Evolutionary conservation across 2,888 invertebrate species (phyloP), one percentile per base, ranked within the genome.

Genomic region (Cantharis flavilabris): DNA sequence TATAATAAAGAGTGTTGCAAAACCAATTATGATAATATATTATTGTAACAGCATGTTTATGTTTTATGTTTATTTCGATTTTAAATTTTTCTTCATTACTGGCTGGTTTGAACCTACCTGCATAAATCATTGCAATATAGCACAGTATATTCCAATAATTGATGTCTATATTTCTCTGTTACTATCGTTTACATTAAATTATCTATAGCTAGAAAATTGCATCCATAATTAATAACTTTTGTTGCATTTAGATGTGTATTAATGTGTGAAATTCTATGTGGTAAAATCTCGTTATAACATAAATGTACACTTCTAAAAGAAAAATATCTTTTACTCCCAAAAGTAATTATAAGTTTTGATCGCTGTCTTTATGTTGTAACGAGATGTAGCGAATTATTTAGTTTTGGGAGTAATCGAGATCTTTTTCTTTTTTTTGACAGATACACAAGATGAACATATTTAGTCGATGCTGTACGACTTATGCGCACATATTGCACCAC

Each of bases 381-480:
- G 88, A 89, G 89, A 88, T 88, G 82, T 80, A 33, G 72, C 69
- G 71, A 72, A 76, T 72, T 72, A 71, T 71, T 65, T 74, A 83
- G 84, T 86, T 87, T 88, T 88, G 88, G 89, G 88, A 88, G 88
- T 88, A 82, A 85, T 83, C 78, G 85, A 89, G 90, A 90, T 90
- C 88, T 90, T 90, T 89, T 90, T 91, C 85, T 87, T 90, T 91
- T 91, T 90, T 88, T 88, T 88, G 89, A 84, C 93, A 94, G 94
- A 94, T 92, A 92, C 92, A 88, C 93, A 92, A 89, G 93, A 93
- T 88, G 93, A 93, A 90, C 92, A 92, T 90, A 93, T 93, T 90
- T 94, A 87, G 85, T 79, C 79, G 69, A 76, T 76, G 79, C 76
- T 79, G 76, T 79, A 75, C 75, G 71, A 75, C 76, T 70, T 75